Conservation (phyloP, 2,797 vertebrate species). For the Phaenicophaeus curvirostris region DNA sequence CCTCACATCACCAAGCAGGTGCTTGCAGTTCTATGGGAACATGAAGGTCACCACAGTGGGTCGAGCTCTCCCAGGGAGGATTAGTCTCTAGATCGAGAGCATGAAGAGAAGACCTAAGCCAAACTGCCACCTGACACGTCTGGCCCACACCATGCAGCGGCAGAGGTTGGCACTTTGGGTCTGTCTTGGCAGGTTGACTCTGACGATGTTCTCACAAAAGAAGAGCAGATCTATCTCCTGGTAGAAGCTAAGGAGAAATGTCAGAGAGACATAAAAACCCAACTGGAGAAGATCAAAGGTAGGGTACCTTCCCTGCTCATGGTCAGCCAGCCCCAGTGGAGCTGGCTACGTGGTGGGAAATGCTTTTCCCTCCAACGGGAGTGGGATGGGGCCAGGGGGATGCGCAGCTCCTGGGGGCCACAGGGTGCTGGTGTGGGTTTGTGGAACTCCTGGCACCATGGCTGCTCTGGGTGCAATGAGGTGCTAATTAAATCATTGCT, state of each 20-base stretch:
- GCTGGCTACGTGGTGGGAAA: rapidly evolving
- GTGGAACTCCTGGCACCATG: background rate
- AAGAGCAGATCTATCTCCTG: slow-evolving; percentile 90
- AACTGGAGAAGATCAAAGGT: slow-evolving; percentile 79
- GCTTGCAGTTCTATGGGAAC: background rate
- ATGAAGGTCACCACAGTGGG: background rate
- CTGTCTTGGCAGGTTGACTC: slow-evolving; percentile 82
- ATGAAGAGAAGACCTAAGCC: rapidly evolving
- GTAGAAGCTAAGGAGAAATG: slow-evolving; percentile 85
- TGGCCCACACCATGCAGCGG: rapidly evolving
- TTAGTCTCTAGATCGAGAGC: background rate
- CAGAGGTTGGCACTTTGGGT: rapidly evolving
- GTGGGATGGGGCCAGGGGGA: rapidly evolving
- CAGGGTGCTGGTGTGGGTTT: background rate
- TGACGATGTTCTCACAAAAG: slow-evolving; percentile 89
- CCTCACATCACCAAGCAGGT: background rate
- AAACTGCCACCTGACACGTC: rapidly evolving
- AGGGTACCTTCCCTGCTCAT: rapidly evolving
- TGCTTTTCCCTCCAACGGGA: background rate
- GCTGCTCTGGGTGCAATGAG: background rate
- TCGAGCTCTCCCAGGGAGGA: background rate
- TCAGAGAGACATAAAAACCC: slow-evolving; percentile 80
- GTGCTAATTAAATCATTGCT: background rate
- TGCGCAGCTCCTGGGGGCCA: rapidly evolving
- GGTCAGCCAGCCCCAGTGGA: background rate